phyloP scores from a whole-genome alignment of 2,113 vertebrate genomes.

The Pan troglodytes region DNA sequence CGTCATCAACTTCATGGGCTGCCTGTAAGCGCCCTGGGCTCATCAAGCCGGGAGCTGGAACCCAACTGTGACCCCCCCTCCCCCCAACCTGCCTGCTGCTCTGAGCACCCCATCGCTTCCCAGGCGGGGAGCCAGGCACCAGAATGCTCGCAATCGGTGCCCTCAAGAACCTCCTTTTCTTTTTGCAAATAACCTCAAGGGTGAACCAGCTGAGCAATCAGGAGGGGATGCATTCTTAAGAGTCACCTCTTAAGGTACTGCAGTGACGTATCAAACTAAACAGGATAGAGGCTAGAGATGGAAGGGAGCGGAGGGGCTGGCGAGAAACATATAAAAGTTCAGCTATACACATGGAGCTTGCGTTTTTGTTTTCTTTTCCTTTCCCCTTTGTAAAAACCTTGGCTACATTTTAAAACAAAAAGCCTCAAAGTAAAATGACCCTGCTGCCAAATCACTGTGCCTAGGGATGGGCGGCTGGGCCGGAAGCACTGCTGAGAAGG shows the following conservation, averaged over 20 bases:
- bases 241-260: conserved; percentile 57
- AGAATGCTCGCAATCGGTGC: background rate
- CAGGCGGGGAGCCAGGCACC: background rate
- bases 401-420: conserved; percentile 84
- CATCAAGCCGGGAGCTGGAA: conserved; percentile 10
- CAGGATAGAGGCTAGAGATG: conserved; percentile 51
- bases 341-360: conserved; percentile 79
- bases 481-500: conserved; percentile 59
- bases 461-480: conserved; percentile 60
- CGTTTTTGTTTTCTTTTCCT: conserved; percentile 60
- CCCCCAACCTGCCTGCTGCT: background rate
- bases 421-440: conserved; percentile 70
- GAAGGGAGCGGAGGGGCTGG: conserved; percentile 34
- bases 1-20: background rate
- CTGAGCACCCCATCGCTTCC: conserved; percentile 27
- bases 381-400: conserved; percentile 80
- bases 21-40: conserved; percentile 1
- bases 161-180: background rate
- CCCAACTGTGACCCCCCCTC: background rate
- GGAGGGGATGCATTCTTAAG: background rate
- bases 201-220: conserved; percentile 4
- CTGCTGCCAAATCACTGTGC: conserved; percentile 64
- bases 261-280: conserved; percentile 66
- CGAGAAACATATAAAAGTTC: conserved; percentile 77
- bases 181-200: conserved; percentile 19